Evolutionary conservation across 2,113 vertebrate genomes (phyloP).

Genomic region (Oryzias melastigma): DNA sequence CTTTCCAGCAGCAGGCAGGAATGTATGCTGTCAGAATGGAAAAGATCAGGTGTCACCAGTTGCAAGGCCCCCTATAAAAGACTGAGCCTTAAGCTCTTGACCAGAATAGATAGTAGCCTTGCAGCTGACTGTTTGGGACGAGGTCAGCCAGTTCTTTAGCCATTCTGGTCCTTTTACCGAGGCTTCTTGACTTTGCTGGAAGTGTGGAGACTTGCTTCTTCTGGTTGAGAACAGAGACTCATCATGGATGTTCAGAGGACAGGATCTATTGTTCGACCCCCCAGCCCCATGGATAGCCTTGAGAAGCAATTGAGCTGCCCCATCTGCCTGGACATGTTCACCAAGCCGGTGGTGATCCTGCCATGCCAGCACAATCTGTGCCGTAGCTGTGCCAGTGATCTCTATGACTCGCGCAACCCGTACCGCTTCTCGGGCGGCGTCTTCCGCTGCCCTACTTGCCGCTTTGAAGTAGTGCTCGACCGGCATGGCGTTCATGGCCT

Average conservation of each 20-base stretch:
- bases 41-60: conserved; percentile 65
- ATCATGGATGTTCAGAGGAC: conserved; percentile 78
- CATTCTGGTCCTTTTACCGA: background rate
- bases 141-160: no score
- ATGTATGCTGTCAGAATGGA: conserved; percentile 61
- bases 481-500: conserved; percentile 94
- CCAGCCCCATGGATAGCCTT: conserved; percentile 88
- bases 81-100: conserved; percentile 31
- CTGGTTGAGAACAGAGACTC: conserved; percentile 1
- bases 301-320: conserved; percentile 98
- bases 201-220: background rate
- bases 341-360: conserved; percentile 95
- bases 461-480: conserved; percentile 95
- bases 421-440: conserved; percentile 85
- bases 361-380: conserved; percentile 98
- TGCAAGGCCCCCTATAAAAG: conserved; percentile 73
- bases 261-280: conserved; percentile 69
- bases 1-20: conserved; percentile 68
- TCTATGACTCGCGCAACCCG: conserved; percentile 86
- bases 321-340: conserved; percentile 97
- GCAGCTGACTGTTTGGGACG: background rate
- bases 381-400: conserved; percentile 91
- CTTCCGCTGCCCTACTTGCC: conserved; percentile 94
- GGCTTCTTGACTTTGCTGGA: background rate
- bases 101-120: conserved; percentile 62